Evolutionary conservation across 2,113 vertebrate species (phyloP), one percentile per base, ranked within the genome.

Genomic region (Uria aalge): DNA sequence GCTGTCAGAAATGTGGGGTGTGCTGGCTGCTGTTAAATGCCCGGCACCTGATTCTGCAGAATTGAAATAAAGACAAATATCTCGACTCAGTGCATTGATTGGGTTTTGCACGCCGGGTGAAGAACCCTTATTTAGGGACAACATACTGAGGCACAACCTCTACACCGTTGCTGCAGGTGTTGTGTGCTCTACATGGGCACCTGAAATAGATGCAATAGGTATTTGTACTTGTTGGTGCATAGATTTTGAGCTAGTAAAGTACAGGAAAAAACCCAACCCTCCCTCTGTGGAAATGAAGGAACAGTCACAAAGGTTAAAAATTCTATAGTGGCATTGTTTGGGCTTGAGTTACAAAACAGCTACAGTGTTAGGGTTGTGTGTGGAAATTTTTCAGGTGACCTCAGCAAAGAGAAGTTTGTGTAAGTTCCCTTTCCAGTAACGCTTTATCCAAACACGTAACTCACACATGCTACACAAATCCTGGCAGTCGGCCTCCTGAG

Each of bases 351-450:
- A 59, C 62, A 82, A 56, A 95, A 62, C 67, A 81, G 20, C 64
- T 38, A 19, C 23, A 5, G 4, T 3, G 9, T 19, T 26, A 52
- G 30, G 72, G 21, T 15, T 52, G 43, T 1, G 2, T 30, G 27
- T 55, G 91, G 86, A 91, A 92, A 66, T 43, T 85, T 92, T 95
- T 84, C 66, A 85, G 69, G 86, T 94, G 66, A 85, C 50, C 87
- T 89, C 53, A 90, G 63, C 2, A 11, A 45, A 48, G 66, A 68
- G 50, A 69, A 76, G 53, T 90, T 85, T 94, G 48, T 53, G 0
- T 41, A 38, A 85, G 38, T 66, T 78, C 53, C 45, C 53, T 75
- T 87, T 82, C 43, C 74, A 77, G 74, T n/a, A 73, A 38, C 41
- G 81, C 41, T 91, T 87, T 79, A 78, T 56, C 76, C 86, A 94